Base-by-base conservation (phyloP, 2,113 vertebrate genomes). In the Cebus imitator region DNA sequence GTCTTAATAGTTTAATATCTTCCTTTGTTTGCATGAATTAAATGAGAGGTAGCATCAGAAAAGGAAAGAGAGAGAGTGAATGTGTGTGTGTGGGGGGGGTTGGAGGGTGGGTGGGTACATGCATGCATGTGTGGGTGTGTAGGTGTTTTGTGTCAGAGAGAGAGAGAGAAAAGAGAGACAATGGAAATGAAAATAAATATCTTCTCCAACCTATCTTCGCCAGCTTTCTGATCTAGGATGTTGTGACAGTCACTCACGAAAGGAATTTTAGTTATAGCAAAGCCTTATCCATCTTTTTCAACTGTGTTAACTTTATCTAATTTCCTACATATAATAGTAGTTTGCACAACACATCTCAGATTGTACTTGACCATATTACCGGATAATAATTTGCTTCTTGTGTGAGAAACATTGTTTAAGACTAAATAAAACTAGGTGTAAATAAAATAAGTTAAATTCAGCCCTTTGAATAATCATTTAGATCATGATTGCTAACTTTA, bases 381-480 rank as follows among this genome's bases (percentile, higher is more conserved):
- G 95, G 95, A 84, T 94, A 75, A 55, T 73, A 30, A 80, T 70
- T 87, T 93, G 20, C 21, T 83, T 91, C 23, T 78, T 88, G 25
- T 3, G 4, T 96, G 58, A 73, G 55, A 92, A 92, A 64, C 23
- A 73, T 61, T 70, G 37, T 61, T 88, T 40, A 66, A 7, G 25
- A 82, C 6, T 64, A 64, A 70, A 37, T 61, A 68, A 14, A 73
- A 72, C 6, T 1, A 35, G 64, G 48, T 37, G 40, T 72, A 96
- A 89, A 14, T 48, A 64, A 86, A 70, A 70, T 50, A 55, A 96
- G 45, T 6, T 80, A 35, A 68, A 11, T 5, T n/a, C 45, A 45
- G 6, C 8, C 6, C 52, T 52, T 66, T 2, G 13, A 78, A 16
- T 87, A 23, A 8, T 37, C 45, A 50, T 95, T 81, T 61, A 48